Evolutionary conservation across 2,797 vertebrate species (phyloP).

Genomic region (Coccyzus lansbergi): DNA sequence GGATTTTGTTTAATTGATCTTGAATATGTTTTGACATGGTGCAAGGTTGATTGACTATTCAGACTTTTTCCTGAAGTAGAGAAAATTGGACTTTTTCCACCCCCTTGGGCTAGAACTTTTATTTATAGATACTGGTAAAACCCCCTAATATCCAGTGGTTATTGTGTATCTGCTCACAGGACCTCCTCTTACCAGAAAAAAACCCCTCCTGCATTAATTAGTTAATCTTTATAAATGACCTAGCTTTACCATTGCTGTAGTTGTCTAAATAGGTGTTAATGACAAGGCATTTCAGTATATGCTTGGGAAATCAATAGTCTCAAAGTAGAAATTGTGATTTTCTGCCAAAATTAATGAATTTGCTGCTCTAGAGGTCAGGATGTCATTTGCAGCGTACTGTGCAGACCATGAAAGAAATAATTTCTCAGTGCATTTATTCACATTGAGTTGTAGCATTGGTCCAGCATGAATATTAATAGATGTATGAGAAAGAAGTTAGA

Average conservation of each 20-base stretch:
- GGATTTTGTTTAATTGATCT: no score
- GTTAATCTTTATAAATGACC: slow-evolving; percentile 7
- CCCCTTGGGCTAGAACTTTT: background rate
- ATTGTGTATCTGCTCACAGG: background rate
- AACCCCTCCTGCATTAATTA: background rate
- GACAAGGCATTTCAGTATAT: slow-evolving; percentile 3
- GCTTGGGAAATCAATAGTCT: slow-evolving; percentile 7
- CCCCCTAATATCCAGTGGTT: background rate
- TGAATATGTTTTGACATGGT: no score
- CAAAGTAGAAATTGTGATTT: slow-evolving; percentile 20
- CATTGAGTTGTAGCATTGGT: background rate
- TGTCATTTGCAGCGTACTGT: background rate
- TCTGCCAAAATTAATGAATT: slow-evolving; percentile 22
- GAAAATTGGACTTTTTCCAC: background rate
- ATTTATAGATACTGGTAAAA: background rate
- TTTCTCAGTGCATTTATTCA: background rate
- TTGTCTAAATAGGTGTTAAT: slow-evolving; percentile 9
- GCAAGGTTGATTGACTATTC: no score
- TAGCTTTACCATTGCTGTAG: background rate
- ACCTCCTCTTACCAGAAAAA: background rate
- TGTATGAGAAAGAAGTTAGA: background rate
- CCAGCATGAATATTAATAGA: background rate
- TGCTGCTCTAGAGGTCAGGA: slow-evolving; percentile 1
- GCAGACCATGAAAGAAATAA: background rate
- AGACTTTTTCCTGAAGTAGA: background rate